Evolutionary conservation across 1,140 invertebrate species (phyloP).

Genomic region (Lucilia sericata): DNA sequence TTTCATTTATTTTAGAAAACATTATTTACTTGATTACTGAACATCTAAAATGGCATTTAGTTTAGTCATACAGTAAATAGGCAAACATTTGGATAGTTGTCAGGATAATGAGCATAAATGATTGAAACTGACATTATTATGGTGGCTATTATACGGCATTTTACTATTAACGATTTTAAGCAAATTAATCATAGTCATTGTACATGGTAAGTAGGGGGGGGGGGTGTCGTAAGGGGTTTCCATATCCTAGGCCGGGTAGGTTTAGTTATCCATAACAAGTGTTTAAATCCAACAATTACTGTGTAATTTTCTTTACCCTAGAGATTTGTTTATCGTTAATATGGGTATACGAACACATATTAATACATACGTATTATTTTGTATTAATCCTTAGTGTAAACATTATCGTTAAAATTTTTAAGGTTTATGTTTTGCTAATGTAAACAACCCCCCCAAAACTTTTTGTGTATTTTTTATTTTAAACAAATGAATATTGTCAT

Average conservation of each 20-base stretch:
- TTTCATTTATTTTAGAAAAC: not conserved
- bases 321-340: not conserved
- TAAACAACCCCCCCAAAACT: not conserved
- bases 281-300: not conserved
- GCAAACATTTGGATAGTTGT: no score
- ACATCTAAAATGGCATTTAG: no score
- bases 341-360: not conserved
- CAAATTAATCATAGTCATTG: constrained; percentile 3
- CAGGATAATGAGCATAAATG: not conserved
- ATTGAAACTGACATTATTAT: not conserved
- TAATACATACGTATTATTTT: not conserved
- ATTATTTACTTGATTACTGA: not conserved
- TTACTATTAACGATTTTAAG: not conserved
- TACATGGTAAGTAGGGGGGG: not conserved
- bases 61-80: no score
- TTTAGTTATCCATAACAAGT: not conserved
- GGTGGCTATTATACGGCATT: not conserved
- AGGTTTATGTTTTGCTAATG: not conserved
- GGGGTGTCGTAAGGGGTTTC: not conserved
- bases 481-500: not conserved
- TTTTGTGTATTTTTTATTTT: not conserved
- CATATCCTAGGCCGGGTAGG: not conserved
- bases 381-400: not conserved
- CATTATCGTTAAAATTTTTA: not conserved
- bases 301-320: not conserved